Evolutionary conservation across 2,113 vertebrate genomes (phyloP), one percentile per base, ranked within the genome.

Genomic region (Brachirus orientalis): DNA sequence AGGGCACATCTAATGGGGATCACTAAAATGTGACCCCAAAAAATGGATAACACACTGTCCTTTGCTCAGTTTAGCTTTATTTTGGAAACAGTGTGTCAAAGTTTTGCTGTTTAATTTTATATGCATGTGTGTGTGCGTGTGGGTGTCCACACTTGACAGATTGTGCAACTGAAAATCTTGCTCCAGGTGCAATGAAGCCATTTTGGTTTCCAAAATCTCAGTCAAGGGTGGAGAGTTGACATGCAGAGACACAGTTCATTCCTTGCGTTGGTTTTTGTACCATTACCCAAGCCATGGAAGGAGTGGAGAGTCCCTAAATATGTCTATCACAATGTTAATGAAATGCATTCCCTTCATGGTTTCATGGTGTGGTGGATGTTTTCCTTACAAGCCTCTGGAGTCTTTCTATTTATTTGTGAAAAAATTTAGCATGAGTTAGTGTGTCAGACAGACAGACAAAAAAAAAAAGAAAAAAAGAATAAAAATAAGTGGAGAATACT

Each of bases 171-270:
- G 7, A 38, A 41, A 35, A 40, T 54, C 56, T 74, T 3, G 60
- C 81, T 75, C 58, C 66, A 62, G 73, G 83, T 69, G 66, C 41
- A 58, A 60, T 14, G 54, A 73, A 19, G 40, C 43, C 16, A 36
- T 1, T 4, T 57, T 6, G 19, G 50, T 54, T 84, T 77, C 61
- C 69, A 81, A 36, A 77, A 66, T 72, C 33, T 8, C 64, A 77
- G 43, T 66, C 63, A 68, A 71, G 70, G n/a, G 69, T 70, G 70
- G 28, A 84, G 56, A 47, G 45, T 35, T 43, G 60, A 72, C 44
- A 1, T 57, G 74, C 36, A 37, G 44, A 75, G 57, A 48, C 63
- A 69, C 33, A 72, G 63, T 60, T 75, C 52, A 70, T 62, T 56
- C 17, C 44, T 48, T 63, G 11, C 36, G 20, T 36, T n/a, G 20